phyloP scores from a whole-genome alignment of 2,113 vertebrate species.

The Festucalex cinctus region DNA sequence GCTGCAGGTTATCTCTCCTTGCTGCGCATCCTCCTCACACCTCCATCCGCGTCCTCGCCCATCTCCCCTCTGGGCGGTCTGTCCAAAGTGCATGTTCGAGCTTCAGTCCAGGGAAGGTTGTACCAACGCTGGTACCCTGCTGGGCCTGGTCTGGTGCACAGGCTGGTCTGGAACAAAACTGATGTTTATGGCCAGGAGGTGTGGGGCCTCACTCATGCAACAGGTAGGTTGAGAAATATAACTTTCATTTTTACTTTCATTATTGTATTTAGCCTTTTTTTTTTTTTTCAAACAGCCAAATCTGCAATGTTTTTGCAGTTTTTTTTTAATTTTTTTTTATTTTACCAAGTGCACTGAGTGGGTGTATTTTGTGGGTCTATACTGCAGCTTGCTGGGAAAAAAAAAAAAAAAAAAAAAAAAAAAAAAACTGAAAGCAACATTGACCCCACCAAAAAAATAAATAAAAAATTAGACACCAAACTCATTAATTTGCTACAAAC shows the following conservation, averaged over 20 bases:
- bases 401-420: neutral
- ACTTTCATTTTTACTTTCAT: neutral
- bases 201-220: conserved; percentile 86
- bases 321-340: neutral
- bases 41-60: conserved; percentile 74
- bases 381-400: neutral
- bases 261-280: neutral
- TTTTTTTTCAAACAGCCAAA: too few relatives aligned
- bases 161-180: conserved; percentile 96
- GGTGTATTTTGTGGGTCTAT: neutral
- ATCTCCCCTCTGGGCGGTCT: conserved; percentile 73
- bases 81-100: conserved; percentile 88
- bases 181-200: conserved; percentile 97
- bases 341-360: neutral
- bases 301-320: neutral
- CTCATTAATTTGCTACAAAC: neutral
- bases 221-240: conserved; percentile 75
- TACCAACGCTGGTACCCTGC: conserved; percentile 95
- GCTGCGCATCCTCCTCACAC: conserved; percentile 88
- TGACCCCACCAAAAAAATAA: too few relatives aligned
- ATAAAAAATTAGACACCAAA: neutral
- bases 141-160: conserved; percentile 85
- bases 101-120: conserved; percentile 87
- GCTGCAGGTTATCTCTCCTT: conserved; percentile 90
- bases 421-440: too few relatives aligned